These are phyloP conservation scores for Malthinus flaveolus DNA, from an alignment of 2,888 invertebrate genomes.

Conservation along the genomic window DNA sequence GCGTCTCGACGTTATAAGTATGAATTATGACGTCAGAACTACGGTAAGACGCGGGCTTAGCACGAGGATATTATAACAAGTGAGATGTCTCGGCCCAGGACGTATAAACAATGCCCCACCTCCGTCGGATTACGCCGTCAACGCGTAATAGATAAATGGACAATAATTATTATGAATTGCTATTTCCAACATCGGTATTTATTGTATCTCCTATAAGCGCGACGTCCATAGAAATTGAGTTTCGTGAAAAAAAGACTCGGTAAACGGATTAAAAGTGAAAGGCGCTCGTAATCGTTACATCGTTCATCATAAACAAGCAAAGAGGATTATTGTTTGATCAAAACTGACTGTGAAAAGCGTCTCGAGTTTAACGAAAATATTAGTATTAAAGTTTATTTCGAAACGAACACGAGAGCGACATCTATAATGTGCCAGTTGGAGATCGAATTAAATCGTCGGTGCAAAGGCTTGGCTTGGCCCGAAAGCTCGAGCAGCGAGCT, in stretches of 20 bases:
- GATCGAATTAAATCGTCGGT: too few relatives aligned
- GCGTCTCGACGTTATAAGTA: constrained; percentile 49
- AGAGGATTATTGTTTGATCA: background rate
- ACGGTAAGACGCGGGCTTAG: constrained; percentile 46
- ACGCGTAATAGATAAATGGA: constrained; percentile 45
- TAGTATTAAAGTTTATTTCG: too few relatives aligned
- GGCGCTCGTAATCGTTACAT: constrained; percentile 1
- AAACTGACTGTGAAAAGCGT: too few relatives aligned
- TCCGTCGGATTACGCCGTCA: constrained; percentile 41
- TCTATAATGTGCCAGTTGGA: too few relatives aligned
- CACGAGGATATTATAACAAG: constrained; percentile 46
- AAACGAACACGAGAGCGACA: too few relatives aligned
- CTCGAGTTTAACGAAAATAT: too few relatives aligned
- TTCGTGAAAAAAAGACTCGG: constrained; percentile 8
- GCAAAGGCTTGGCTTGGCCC: too few relatives aligned
- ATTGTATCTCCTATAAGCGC: constrained; percentile 20
- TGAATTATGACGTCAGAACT: constrained; percentile 50
- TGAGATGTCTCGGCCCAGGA: constrained; percentile 43
- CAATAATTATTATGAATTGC: constrained; percentile 43
- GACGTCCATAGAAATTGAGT: constrained; percentile 17
- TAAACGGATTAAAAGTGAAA: background rate
- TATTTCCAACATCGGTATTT: constrained; percentile 21
- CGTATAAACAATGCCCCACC: constrained; percentile 41
- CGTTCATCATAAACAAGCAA: constrained; percentile 2
- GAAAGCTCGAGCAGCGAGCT: too few relatives aligned